Base-by-base conservation (phyloP, 2,113 vertebrate genomes). In the Cynoglossus semilaevis region DNA sequence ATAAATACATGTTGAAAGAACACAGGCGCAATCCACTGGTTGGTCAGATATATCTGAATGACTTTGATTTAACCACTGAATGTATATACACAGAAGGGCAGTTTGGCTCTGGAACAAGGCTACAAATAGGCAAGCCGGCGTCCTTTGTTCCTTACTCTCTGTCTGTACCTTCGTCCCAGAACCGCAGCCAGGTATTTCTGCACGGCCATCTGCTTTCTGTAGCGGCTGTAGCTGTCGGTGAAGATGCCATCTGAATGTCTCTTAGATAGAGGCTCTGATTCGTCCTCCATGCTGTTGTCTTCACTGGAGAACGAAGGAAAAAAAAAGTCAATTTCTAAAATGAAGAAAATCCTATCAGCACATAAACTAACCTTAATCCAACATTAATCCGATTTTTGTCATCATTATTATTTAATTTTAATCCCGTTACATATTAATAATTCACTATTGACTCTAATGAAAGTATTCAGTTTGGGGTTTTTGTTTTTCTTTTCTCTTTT, bases 1-100 rank as follows among this genome's bases (percentile, higher is more conserved):
- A 98, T 98, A 98, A 97, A 96, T 97, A 98, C 95, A 99, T 93
- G 95, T 98, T 95, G 94, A 91, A 94, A 91, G 92, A 96, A 98
- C 94, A 96, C 93, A 96, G 90, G 95, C 94, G 94, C 90, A 86
- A 93, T 91, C 87, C 90, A 91, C 89, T 94, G 94, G 94, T 93
- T 93, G 91, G 92, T 94, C 92, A 91, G 92, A 93, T 94, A 93
- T 90, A 94, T 94, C 91, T 92, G 93, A 92, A 95, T 91, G 87
- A 94, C 92, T 93, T 85, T 93, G 91, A 88, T 88, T 91, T 91
- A 88, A 89, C 89, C 88, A 89, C 74, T 92, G 90, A 92, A 90
- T 91, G 91, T 85, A 82, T 91, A 90, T 90, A 88, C 84, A 90
- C 70, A 88, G 81, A 83, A 83, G 89, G 90, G 90, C 88, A 86